Evolutionary conservation across 2,888 invertebrate species (phyloP).

Genomic region (Desoria tigrina): DNA sequence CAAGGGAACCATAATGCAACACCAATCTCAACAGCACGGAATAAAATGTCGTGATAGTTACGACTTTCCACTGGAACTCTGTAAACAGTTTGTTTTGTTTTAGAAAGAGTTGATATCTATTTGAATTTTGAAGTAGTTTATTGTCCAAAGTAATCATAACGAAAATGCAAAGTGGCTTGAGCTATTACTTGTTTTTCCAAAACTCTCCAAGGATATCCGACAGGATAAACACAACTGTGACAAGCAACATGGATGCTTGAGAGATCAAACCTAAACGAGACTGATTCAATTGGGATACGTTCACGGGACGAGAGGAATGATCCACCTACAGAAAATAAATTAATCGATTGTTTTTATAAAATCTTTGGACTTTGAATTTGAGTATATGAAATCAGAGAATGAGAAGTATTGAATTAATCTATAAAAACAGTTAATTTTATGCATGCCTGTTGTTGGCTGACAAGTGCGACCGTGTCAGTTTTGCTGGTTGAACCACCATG

Average conservation of each 20-base stretch:
- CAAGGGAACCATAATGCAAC: conserved; percentile 94
- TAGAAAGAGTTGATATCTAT: neutral
- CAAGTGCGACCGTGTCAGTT: conserved; percentile 53
- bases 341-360: conserved; percentile 5
- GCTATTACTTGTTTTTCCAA: conserved; percentile 91
- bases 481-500: conserved; percentile 54
- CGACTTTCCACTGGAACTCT: conserved; percentile 85
- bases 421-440: neutral
- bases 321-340: conserved; percentile 46
- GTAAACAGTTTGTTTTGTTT: conserved; percentile 25
- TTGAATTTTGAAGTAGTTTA: too few species aligned
- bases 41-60: conserved; percentile 89
- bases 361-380: neutral
- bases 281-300: conserved; percentile 86
- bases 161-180: too few species aligned
- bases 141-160: neutral
- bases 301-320: conserved; percentile 56
- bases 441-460: conserved; percentile 54
- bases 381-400: neutral
- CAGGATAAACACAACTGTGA: conserved; percentile 83
- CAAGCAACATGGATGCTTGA: conserved; percentile 87
- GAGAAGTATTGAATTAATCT: too few species aligned
- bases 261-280: conserved; percentile 83
- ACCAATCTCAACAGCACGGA: conserved; percentile 87
- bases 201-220: conserved; percentile 88